A percentile compares a stretch with the other conserved stretches of the same genome.
Evolutionary conservation across 2,797 vertebrate species (phyloP).

Genomic region (Phalloptychus januarius): DNA sequence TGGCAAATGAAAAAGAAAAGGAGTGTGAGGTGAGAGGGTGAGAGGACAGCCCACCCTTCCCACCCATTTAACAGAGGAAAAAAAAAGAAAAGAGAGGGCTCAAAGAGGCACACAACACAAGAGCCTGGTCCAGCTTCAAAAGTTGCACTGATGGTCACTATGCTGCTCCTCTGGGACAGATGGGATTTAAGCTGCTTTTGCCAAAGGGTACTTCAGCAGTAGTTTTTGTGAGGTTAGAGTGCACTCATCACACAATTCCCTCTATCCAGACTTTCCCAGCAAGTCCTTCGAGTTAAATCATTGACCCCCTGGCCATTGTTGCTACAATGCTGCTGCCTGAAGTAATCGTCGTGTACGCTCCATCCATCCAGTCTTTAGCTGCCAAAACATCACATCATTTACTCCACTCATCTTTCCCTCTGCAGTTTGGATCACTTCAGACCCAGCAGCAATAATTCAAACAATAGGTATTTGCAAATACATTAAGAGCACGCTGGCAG

Average conservation of each 20-base stretch:
- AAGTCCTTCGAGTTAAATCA: constrained; percentile 66
- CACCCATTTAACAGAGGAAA: background rate
- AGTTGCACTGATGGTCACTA: constrained; percentile 51
- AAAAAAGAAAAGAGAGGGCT: constrained; percentile 51
- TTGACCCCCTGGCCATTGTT: constrained; percentile 62
- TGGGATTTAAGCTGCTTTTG: constrained; percentile 71
- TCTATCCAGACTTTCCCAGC: constrained; percentile 67
- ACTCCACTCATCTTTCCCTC: constrained; percentile 47
- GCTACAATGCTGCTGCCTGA: constrained; percentile 55
- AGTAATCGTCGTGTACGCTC: constrained; percentile 52
- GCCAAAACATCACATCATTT: constrained; percentile 62
- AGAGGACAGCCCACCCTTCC: constrained; percentile 53
- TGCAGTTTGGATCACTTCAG: constrained; percentile 61
- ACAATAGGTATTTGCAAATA: constrained; percentile 76
- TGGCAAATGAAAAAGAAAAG: constrained; percentile 34
- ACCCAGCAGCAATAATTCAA: constrained; percentile 63
- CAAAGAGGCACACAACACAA: constrained; percentile 65
- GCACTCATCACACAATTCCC: constrained; percentile 65
- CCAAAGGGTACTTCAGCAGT: constrained; percentile 73
- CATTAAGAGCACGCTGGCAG: constrained; percentile 85
- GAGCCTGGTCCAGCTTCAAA: constrained; percentile 49
- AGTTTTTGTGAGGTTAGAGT: constrained; percentile 65
- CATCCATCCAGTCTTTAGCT: constrained; percentile 44
- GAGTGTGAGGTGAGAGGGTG: constrained; percentile 48
- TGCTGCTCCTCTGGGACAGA: constrained; percentile 67